Conservation (phyloP, 2,888 invertebrate genomes). For the Nasonovia ribisnigri region DNA sequence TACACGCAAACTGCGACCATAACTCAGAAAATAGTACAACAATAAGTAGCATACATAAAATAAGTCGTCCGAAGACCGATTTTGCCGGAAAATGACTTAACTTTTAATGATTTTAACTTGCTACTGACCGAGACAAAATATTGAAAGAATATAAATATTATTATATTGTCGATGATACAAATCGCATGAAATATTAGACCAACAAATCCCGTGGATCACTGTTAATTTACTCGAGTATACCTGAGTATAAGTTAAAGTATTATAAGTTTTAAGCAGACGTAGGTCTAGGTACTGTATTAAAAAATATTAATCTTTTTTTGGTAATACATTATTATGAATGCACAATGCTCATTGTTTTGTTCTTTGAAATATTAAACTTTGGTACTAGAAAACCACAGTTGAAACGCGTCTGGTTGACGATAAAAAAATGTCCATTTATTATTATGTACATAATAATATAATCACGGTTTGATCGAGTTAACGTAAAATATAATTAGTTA, state of each 20-base stretch:
- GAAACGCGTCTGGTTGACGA: neutral
- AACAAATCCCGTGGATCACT: neutral
- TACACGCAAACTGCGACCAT: neutral
- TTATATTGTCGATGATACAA: neutral
- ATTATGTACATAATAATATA: neutral
- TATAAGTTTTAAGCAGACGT: neutral
- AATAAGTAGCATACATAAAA: neutral
- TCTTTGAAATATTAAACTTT: neutral
- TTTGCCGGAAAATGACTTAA: neutral
- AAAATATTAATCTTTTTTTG: neutral
- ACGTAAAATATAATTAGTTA: neutral
- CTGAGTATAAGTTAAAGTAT: too few relatives aligned
- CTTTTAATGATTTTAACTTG: too few relatives aligned
- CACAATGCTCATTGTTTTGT: neutral
- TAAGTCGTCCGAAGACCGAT: neutral
- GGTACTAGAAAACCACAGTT: neutral
- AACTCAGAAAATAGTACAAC: neutral
- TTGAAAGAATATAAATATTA: neutral
- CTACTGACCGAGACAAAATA: neutral
- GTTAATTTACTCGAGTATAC: neutral
- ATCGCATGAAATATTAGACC: neutral
- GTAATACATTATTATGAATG: neutral
- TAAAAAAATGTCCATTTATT: neutral
- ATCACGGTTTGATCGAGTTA: neutral
- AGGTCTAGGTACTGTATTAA: neutral